phyloP scores from a whole-genome alignment of 1,140 invertebrate species.

The Pseudomyrmex concolor region DNA sequence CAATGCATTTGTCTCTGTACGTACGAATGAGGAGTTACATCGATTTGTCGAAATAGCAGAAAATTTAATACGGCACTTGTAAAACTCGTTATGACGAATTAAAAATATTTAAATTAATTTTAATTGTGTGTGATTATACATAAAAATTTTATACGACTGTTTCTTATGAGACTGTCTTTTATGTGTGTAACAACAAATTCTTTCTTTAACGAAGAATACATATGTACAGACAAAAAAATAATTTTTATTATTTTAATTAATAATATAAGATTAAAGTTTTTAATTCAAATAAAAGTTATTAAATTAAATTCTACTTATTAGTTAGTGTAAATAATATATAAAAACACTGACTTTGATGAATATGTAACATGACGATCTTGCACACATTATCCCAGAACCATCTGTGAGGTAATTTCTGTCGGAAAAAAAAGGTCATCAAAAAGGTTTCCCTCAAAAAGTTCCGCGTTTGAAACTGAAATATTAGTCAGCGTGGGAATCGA shows the following conservation, averaged over 20 bases:
- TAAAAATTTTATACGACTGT: no score
- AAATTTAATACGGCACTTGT: background rate
- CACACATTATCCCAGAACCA: background rate
- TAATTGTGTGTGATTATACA: background rate
- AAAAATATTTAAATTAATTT: background rate
- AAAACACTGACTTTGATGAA: background rate
- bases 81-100: background rate
- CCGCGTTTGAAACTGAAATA: conserved; percentile 42
- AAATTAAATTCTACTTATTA: no score
- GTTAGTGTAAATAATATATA: no score
- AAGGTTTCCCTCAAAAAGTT: background rate
- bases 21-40: background rate
- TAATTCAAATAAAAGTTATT: no score
- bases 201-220: no score
- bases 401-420: background rate
- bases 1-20: background rate
- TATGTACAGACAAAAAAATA: no score
- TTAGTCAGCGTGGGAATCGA: conserved; percentile 34
- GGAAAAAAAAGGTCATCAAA: background rate
- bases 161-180: no score
- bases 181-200: no score
- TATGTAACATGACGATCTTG: background rate
- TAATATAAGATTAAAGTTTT: no score
- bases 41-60: background rate
- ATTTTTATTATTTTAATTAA: no score